A percentile compares a stretch with the other conserved stretches of the same genome.
phyloP scores from a whole-genome alignment of 2,113 vertebrate genomes.

The Hylia prasina region DNA sequence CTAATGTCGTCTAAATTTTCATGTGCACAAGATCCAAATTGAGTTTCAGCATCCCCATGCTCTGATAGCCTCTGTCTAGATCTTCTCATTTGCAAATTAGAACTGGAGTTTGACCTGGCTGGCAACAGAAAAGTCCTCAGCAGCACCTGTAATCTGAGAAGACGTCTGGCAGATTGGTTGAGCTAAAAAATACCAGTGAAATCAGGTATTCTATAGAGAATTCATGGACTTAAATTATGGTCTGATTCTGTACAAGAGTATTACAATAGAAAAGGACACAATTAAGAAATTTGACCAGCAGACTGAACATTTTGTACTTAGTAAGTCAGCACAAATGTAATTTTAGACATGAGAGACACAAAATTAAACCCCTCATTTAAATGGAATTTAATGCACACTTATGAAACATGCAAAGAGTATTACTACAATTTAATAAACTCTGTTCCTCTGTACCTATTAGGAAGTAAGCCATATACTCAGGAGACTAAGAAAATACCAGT shows the following conservation, averaged over 20 bases:
- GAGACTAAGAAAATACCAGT: conserved; percentile 28
- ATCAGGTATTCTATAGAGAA: neutral
- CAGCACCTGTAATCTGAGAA: neutral
- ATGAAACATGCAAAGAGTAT: neutral
- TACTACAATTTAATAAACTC: conserved; percentile 39
- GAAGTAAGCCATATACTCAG: conserved; percentile 22
- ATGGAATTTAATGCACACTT: neutral
- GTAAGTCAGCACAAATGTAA: neutral
- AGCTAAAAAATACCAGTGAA: neutral
- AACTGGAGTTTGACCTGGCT: neutral
- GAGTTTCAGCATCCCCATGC: neutral
- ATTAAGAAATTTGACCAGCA: neutral
- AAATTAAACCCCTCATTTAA: neutral
- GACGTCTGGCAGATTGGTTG: neutral
- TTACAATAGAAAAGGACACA: neutral
- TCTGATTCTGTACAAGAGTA: neutral
- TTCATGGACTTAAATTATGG: neutral
- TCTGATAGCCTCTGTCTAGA: neutral
- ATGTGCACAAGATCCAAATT: neutral
- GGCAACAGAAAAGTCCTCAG: neutral
- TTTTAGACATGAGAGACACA: neutral
- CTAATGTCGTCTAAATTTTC: neutral
- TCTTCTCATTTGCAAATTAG: neutral
- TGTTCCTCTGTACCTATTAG: neutral
- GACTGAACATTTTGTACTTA: neutral